Base-by-base conservation (phyloP, 35 echinoderm and acorn worm genomes). In the Acanthaster planci region DNA sequence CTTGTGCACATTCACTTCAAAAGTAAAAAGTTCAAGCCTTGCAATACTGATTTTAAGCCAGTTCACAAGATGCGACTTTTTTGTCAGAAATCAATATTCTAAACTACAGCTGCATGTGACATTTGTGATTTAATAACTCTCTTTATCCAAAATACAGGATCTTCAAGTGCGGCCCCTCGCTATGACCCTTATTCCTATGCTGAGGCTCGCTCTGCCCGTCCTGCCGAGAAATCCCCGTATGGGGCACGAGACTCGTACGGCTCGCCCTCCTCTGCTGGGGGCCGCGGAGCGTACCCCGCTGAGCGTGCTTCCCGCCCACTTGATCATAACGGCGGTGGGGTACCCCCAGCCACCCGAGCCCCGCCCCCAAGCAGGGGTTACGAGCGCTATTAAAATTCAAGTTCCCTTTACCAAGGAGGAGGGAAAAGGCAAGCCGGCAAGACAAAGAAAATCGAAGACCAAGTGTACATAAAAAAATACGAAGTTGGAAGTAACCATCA, bases 281-380 rank as follows among this genome's bases (percentile, higher is more conserved):
- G 64, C 26, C 64, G 64, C 34, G 64, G 64, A 26, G 64, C 64
- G 7, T 72, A 72, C 64, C 64, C 64, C 64, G 57, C 57, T 30
- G 64, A 72, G 34, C 64, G 64, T 72, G 64, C 64, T 12, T 72
- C 64, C 64, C 64, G 64, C 29, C 64, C 64, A 19, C 23, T 72
- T 2, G 64, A 72, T 72, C 64, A 26, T 34, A 72, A 72, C 34
- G 64, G 64, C 30, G 64, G 60, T 32, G 60, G 64, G 64, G 64
- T 72, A 34, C 19, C 64, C 18, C 64, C 64, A 14, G 26, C 30
- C 30, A 26, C 64, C 14, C 26, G 64, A 26, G 64, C 64, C 64
- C 64, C 64, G 10, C 64, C 64, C 64, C 34, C 64, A 72, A 72
- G 64, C 64, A 72, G 64, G 64, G 64, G 64, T 72, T 72, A 72